Evolutionary conservation across 2,113 vertebrate genomes (phyloP), one percentile per base, ranked within the genome.

Genomic region (Hydropotes inermis): DNA sequence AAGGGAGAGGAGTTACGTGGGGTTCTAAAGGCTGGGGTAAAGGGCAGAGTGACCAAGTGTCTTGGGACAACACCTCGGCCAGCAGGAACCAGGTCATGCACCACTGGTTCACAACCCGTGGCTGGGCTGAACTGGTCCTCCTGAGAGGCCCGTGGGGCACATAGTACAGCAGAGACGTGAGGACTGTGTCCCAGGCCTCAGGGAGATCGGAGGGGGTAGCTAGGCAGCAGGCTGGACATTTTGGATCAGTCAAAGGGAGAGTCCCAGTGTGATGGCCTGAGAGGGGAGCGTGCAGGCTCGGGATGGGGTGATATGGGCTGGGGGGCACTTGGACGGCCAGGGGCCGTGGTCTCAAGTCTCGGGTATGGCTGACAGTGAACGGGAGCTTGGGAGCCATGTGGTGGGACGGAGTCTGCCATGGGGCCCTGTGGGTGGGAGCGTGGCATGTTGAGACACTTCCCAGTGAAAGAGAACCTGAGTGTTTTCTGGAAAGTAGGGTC

Each of bases 381-480:
- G 2, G 14, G 16, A 87, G 19, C 79, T 87, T 30, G 58, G 19
- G 60, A 50, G 45, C 11, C 47, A 64, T 8, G 33, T 57, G n/a
- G 8, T 60, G 52, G 47, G 36, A 47, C 2, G 23, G 57, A 55
- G 14, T 39, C 13, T 79, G 7, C 33, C 16, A 2, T 1, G 5
- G 28, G 45, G 15, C 5, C 12, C 50, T 54, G 11, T 76, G n/a
- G 23, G 36, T 47, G 17, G 14, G 28, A 84, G 9, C 9, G 23
- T 5, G 7, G 54, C n/a, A 11, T 60, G 30, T 39, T 85, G 84
- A 70, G 47, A 81, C 7, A 21, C 47, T 21, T 39, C 74, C 30
- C 50, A 89, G 7, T 64, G 21, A 96, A 95, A 94, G 54, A 91
- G 76, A 92, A 67, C 30, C n/a, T 2, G 14, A 52, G 60, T 21